Conservation (phyloP, 2,888 invertebrate genomes). For the Macaria liturata region DNA sequence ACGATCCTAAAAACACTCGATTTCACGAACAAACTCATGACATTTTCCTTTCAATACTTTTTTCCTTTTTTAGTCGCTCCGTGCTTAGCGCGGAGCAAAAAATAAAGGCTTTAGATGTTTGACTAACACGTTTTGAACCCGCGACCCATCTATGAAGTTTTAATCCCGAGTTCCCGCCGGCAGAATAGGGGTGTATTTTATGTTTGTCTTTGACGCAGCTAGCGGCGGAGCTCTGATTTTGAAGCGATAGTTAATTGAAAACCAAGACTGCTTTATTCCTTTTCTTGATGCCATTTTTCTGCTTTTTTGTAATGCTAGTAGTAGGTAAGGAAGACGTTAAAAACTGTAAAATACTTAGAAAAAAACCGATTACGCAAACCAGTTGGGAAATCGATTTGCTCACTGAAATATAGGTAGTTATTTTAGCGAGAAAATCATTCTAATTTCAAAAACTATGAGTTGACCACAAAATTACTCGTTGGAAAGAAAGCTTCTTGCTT, state of each 20-base stretch:
- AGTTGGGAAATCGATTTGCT: too few relatives aligned
- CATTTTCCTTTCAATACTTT: constrained; percentile 4
- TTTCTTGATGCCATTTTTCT: too few relatives aligned
- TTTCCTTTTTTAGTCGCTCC: constrained; percentile 1
- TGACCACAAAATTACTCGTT: constrained; percentile 12
- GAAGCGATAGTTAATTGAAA: constrained; percentile 1
- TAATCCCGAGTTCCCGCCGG: not conserved
- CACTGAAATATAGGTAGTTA: too few relatives aligned
- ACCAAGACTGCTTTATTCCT: too few relatives aligned
- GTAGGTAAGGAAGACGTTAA: too few relatives aligned
- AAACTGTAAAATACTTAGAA: too few relatives aligned
- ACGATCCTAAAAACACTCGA: constrained; percentile 9
- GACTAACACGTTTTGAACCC: not conserved
- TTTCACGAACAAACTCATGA: constrained; percentile 10
- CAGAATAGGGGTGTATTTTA: not conserved
- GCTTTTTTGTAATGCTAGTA: too few relatives aligned
- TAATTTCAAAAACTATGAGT: constrained; percentile 4
- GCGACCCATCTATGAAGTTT: not conserved
- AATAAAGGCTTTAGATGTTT: too few relatives aligned
- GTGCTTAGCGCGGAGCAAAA: too few relatives aligned
- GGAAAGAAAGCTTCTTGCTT: constrained; percentile 16
- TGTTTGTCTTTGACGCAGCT: constrained; percentile 1
- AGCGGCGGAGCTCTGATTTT: not conserved
- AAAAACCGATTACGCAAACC: too few relatives aligned
- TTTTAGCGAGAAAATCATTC: not conserved